Evolutionary conservation across 1,140 invertebrate species (phyloP), one percentile per base, ranked within the genome.

Genomic region (Apis laboriosa): DNA sequence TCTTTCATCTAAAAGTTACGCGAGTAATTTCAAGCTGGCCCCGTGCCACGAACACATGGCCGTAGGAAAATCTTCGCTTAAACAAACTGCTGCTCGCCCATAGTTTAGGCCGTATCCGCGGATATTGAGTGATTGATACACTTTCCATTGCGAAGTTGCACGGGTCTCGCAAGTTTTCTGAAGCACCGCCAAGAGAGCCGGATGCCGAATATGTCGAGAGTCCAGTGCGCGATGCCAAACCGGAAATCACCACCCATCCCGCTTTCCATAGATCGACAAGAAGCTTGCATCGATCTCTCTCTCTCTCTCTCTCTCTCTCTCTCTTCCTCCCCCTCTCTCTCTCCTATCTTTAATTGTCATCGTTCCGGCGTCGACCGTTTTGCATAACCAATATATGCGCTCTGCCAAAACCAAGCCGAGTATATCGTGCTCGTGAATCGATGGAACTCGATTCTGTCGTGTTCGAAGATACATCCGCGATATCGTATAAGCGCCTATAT

Each of bases 121-220:
- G 89, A 91, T 90, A 92, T 91, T 77, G 88, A 89, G 85, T 92
- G 92, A 93, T 92, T 91, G 92, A 93, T 93, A 92, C 88, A 93
- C 89, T 93, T 90, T 90, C 90, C 90, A 63, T 90, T 89, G 85
- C 86, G 80, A 81, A 88, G 89, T 90, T 91, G 90, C 90, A 89
- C 88, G 17, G 64, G 63, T 89, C 88, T 84, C 83, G 86, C 88
- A 91, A 93, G 86, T 93, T 93, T 92, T 90, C 92, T 92, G 92
- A 92, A 89, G 89, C 86, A 21, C 61, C 80, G 92, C 92, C 92
- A 93, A 92, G 84, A 86, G 78, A 83, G 74, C 84, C 86, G 89
- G 77, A 86, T 84, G 88, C 85, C 86, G 88, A 90, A 86, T 88
- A 86, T 85, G 84, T 81, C 85, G 81, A 86, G 81, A 86, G 78